Evolutionary conservation across 2,888 invertebrate genomes (phyloP).

Genomic region (Drosophila robusta): DNA sequence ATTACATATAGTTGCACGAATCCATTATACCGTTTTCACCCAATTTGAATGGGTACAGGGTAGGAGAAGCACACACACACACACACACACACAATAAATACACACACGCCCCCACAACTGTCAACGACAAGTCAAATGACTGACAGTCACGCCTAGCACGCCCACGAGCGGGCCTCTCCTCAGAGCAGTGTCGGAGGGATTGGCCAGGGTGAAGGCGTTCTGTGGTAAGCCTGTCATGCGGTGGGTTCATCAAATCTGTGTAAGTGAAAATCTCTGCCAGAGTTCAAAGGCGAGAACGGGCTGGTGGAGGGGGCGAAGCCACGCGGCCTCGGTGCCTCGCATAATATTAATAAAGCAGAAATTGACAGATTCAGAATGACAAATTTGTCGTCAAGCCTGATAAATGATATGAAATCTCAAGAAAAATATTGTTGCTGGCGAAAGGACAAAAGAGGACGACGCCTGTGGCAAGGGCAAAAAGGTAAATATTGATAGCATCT

Average conservation of each 20-base stretch:
- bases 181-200: conserved; percentile 8
- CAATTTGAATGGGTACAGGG: too few relatives aligned
- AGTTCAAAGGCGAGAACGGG: neutral
- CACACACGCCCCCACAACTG: conserved; percentile 47
- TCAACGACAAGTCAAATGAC: conserved; percentile 65
- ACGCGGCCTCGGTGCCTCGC: conserved; percentile 41
- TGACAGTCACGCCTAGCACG: conserved; percentile 40
- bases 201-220: conserved; percentile 34
- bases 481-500: conserved; percentile 79
- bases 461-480: conserved; percentile 44
- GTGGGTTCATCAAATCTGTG: conserved; percentile 68
- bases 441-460: conserved; percentile 47
- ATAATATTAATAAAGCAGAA: conserved; percentile 82
- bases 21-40: too few relatives aligned
- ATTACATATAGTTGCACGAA: too few relatives aligned
- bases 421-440: conserved; percentile 70
- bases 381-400: conserved; percentile 83
- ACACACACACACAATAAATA: conserved; percentile 16
- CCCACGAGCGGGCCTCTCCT: conserved; percentile 6
- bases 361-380: conserved; percentile 83
- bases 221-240: conserved; percentile 54
- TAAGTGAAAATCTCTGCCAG: conserved; percentile 68
- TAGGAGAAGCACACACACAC: conserved; percentile 1
- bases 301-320: neutral
- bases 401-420: conserved; percentile 80